A percentile compares a stretch with the other conserved stretches of the same genome.
Conservation (phyloP, 2,888 invertebrate genomes). For the Eupeodes latifasciatus region DNA sequence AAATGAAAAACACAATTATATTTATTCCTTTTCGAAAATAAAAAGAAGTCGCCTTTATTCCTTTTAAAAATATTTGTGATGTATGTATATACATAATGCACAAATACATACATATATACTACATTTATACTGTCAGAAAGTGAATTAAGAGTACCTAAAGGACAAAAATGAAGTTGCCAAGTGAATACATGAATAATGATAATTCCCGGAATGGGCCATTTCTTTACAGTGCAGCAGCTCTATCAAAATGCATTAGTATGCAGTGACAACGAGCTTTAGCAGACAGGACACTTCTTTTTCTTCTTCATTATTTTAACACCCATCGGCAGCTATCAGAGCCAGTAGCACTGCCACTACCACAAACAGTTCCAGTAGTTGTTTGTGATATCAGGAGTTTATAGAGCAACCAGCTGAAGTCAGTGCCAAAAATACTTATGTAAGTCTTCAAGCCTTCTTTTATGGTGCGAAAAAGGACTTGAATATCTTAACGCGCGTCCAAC, state of each 20-base stretch:
- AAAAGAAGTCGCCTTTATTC: too few relatives aligned
- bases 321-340: neutral
- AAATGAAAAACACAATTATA: too few relatives aligned
- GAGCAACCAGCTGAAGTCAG: neutral
- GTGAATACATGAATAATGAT: conserved; percentile 45
- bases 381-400: neutral
- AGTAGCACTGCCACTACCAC: neutral
- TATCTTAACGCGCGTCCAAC: conserved; percentile 52
- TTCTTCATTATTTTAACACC: conserved; percentile 15
- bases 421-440: conserved; percentile 1
- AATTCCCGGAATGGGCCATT: conserved; percentile 57
- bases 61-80: too few relatives aligned
- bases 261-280: neutral
- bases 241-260: conserved; percentile 56
- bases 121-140: neutral
- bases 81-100: too few relatives aligned
- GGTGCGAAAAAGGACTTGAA: conserved; percentile 12
- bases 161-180: conserved; percentile 25
- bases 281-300: neutral
- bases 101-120: too few relatives aligned
- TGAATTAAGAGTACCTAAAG: conserved; percentile 29
- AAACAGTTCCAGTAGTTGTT: neutral
- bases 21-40: too few relatives aligned
- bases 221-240: conserved; percentile 26
- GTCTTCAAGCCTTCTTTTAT: neutral